Evolutionary conservation across 2,888 invertebrate species (phyloP), one percentile per base, ranked within the genome.

Genomic region (Noctua fimbriata): DNA sequence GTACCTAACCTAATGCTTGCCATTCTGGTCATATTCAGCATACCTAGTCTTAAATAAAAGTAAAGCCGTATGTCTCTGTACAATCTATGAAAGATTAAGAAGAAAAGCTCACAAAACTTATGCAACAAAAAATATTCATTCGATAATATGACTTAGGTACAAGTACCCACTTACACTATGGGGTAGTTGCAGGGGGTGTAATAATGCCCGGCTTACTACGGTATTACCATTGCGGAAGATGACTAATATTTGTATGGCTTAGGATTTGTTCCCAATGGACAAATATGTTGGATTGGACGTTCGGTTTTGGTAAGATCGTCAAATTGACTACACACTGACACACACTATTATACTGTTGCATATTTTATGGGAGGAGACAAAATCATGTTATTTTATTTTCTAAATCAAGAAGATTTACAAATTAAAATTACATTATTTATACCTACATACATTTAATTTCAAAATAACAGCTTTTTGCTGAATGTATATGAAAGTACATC

Each of bases 201-300:
- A 91, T 91, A 92, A 92, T 88, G 76, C 84, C 67, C 69, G 90
- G 92, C 90, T 93, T 92, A 93, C 82, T 85, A 66, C 79, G 67
- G 87, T 88, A 89, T 91, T 91, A 87, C 75, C 69, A 74, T 85
- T 83, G 76, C 74, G 82, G 82, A 83, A 67, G 63, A 78, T n/a
- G n/a, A 73, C 75, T 87, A 87, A 89, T 88, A 87, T 87, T 88
- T 86, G 84, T 88, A 79, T 67, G 74, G 63, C 55, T 83, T 74
- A 81, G 79, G 88, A 49, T 74, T n/a, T 21, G 44, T 73, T 24
- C 69, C 86, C 69, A 88, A 67, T 81, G 78, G 44, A 60, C 41
- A 49, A 83, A 55, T 28, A 55, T 47, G 60, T 58, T 83, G 28
- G 36, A 21, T n/a, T 12, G 28, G 28, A 9, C 4, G 7, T 36